These are phyloP conservation scores for Kryptolebias ocellatus DNA, from an alignment of 2,797 vertebrate species.

Conservation along the genomic window DNA sequence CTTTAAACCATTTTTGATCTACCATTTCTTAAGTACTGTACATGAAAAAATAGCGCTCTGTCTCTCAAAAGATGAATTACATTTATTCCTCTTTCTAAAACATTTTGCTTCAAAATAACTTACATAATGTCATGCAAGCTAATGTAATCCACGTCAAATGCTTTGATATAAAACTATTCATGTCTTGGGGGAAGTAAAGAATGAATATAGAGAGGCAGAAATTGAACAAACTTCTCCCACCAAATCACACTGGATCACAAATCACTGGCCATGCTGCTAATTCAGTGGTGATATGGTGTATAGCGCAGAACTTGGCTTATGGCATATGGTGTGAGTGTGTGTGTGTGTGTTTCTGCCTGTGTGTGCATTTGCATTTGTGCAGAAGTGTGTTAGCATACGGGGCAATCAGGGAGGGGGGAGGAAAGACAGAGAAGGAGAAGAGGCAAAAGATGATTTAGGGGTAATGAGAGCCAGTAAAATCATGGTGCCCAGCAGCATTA, in stretches of 20 bases:
- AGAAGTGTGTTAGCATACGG: constrained; percentile 53
- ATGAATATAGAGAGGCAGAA: constrained; percentile 56
- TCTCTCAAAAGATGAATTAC: constrained; percentile 31
- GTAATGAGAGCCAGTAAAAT: constrained; percentile 81
- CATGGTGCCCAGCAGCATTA: constrained; percentile 76
- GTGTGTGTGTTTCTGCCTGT: neutral
- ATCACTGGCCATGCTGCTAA: constrained; percentile 64
- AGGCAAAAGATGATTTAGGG: constrained; percentile 75
- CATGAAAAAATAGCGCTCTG: constrained; percentile 9
- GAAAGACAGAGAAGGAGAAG: constrained; percentile 26
- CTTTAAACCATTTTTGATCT: constrained; percentile 2
- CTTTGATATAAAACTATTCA: constrained; percentile 60
- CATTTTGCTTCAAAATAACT: constrained; percentile 30
- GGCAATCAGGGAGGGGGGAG: constrained; percentile 28
- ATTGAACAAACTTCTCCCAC: constrained; percentile 63
- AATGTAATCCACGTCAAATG: constrained; percentile 36
- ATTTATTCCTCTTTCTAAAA: constrained; percentile 27
- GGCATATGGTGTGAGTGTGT: constrained; percentile 44
- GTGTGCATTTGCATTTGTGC: constrained; percentile 17
- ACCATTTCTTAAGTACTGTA: constrained; percentile 15
- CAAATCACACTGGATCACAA: constrained; percentile 69
- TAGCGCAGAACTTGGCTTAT: constrained; percentile 49
- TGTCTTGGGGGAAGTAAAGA: constrained; percentile 39
- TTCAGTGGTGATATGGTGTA: constrained; percentile 50
- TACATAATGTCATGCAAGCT: constrained; percentile 21